A percentile compares a stretch with the other conserved stretches of the same genome.
Evolutionary conservation across 53 echinoderm and acorn worm genomes (phyloP).

Genomic region (Arbacia lixula): DNA sequence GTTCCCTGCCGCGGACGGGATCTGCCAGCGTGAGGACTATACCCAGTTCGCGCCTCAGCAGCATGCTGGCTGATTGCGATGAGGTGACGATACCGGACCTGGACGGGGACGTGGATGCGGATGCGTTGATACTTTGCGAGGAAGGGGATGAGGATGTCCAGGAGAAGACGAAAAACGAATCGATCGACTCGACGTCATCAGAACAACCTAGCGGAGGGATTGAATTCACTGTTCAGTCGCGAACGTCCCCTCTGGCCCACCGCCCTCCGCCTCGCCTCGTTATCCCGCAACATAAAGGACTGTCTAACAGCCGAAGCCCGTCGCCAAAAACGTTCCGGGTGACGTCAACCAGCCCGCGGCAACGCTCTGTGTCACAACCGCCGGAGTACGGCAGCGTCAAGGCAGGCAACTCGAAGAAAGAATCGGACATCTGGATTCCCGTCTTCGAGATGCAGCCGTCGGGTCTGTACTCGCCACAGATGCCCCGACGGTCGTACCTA

Average conservation of each 20-base stretch:
- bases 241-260: slow-evolving; percentile 29
- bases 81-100: slow-evolving; percentile 39
- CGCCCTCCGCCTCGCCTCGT: slow-evolving; percentile 52
- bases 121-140: slow-evolving; percentile 13
- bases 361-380: slow-evolving; percentile 50
- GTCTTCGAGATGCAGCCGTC: slow-evolving; percentile 51
- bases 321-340: slow-evolving; percentile 55
- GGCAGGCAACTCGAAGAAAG: slow-evolving; percentile 23
- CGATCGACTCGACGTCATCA: not conserved
- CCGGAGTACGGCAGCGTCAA: slow-evolving; percentile 49
- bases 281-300: slow-evolving; percentile 38
- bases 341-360: slow-evolving; percentile 46
- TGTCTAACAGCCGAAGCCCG: slow-evolving; percentile 28
- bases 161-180: not conserved
- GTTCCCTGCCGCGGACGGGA: slow-evolving; percentile 36
- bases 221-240: slow-evolving; percentile 16
- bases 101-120: not conserved
- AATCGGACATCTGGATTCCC: slow-evolving; percentile 48
- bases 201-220: slow-evolving; percentile 19
- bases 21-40: slow-evolving; percentile 1
- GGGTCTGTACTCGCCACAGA: slow-evolving; percentile 52
- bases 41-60: slow-evolving; percentile 25
- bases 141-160: slow-evolving; percentile 2
- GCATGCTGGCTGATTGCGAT: slow-evolving; percentile 42
- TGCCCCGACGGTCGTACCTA: slow-evolving; percentile 57